Evolutionary conservation across 2,113 vertebrate genomes (phyloP).

Genomic region (Rhinolophus sinicus): DNA sequence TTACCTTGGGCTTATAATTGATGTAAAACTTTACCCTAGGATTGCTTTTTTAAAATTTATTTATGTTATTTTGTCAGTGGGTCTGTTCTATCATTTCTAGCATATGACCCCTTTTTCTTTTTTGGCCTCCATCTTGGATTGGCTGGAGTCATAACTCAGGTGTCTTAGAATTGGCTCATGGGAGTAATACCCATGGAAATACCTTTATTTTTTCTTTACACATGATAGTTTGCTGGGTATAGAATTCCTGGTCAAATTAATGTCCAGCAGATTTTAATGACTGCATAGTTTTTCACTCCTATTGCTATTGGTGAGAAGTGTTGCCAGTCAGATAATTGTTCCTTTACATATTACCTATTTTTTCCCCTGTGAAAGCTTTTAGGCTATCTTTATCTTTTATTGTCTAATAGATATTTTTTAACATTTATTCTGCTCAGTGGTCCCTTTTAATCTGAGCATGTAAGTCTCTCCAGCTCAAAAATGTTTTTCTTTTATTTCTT

Average conservation of each 20-base stretch:
- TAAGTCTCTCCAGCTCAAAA: not conserved
- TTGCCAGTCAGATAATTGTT: not conserved
- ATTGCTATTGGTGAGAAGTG: not conserved
- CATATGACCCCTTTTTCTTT: not conserved
- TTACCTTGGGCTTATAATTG: not conserved
- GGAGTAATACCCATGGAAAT: constrained; percentile 21
- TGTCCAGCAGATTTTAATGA: not conserved
- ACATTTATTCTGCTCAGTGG: not conserved
- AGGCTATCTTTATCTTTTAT: not conserved
- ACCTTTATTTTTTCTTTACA: constrained; percentile 6
- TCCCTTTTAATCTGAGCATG: not conserved
- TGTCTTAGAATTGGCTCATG: not conserved
- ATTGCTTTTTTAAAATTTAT: not conserved
- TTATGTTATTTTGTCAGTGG: not conserved
- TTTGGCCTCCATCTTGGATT: not conserved
- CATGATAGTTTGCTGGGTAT: not conserved
- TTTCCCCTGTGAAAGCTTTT: not conserved
- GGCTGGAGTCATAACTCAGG: not conserved
- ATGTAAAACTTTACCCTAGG: not conserved
- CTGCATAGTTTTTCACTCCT: not conserved
- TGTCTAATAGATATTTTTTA: not conserved
- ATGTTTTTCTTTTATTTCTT: not conserved
- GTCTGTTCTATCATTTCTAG: not conserved
- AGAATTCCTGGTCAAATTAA: not conserved
- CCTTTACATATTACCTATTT: not conserved